Base-by-base conservation (phyloP, 2,888 invertebrate genomes). In the Thumatha senex region DNA sequence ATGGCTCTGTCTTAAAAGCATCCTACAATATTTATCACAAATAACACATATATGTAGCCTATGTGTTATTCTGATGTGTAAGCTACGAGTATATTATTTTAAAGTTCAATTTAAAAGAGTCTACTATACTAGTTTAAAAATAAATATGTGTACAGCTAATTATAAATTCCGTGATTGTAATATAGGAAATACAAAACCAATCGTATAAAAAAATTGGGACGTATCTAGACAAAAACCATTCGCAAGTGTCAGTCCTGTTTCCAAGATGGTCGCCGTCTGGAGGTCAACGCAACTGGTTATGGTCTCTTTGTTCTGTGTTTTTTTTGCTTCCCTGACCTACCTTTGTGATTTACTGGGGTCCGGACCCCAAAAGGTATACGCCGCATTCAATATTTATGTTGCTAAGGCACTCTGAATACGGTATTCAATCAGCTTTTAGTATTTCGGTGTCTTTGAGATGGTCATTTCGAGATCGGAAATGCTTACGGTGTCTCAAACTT, bases 271-370 rank as follows among this genome's bases (percentile, higher is more conserved):
- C 54, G 57, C 67, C 53, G 72, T 83, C 82, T 82, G 80, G 83
- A 84, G 84, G 84, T 81, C 82, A 79, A 51, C 51, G 59, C 51
- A 72, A 81, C 82, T 74, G 76, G 78, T 79, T 76, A 63, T 53
- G 51, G 61, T 42, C 56, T 68, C 74, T 82, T 82, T 84, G 80
- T 83, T 74, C 73, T 57, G 56, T 8, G 2, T 24, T 31, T 70
- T 74, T 74, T 72, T 70, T 67, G 56, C 62, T 60, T 74, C 85
- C 86, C 79, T 87, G 87, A 86, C 86, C 86, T 84, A 86, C 82
- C 82, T 82, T 75, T 67, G 80, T 79, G 78, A 78, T 62, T 75
- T 82, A 82, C 78, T 74, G 78, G 70, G 71, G 61, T 68, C 58
- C 50, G 48, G 11, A 29, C 38, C 41, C 15, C 14, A 18, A 33